Conservation (phyloP, 2,888 invertebrate genomes). For the Drosophila testacea region DNA sequence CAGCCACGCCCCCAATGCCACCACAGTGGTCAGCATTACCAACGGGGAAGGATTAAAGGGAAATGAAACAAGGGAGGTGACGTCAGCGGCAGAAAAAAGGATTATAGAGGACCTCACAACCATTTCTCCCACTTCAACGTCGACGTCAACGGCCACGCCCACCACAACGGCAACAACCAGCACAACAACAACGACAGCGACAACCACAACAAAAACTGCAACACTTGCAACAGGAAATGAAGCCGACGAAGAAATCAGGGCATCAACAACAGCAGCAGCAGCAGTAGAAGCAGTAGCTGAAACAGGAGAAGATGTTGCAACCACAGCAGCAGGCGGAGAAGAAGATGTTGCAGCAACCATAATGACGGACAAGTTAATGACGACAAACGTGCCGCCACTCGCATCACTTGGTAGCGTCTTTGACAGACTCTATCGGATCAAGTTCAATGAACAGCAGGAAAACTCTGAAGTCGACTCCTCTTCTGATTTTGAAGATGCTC, state of each 20-base stretch:
- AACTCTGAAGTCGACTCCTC: constrained; percentile 8
- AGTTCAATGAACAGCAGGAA: constrained; percentile 68
- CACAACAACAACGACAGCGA: constrained; percentile 63
- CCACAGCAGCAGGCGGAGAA: neutral
- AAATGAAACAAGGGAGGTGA: constrained; percentile 40
- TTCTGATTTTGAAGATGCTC: constrained; percentile 9
- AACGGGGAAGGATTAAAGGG: constrained; percentile 27
- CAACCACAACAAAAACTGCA: constrained; percentile 31
- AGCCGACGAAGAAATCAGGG: constrained; percentile 15
- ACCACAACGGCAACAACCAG: constrained; percentile 73
- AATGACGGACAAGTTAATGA: constrained; percentile 42
- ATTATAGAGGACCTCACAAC: neutral
- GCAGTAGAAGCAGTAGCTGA: neutral
- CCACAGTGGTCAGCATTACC: constrained; percentile 30
- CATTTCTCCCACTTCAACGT: constrained; percentile 16
- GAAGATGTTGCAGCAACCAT: constrained; percentile 9
- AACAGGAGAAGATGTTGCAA: neutral
- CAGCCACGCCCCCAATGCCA: constrained; percentile 36
- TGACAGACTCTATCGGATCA: constrained; percentile 82
- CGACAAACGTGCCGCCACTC: constrained; percentile 54
- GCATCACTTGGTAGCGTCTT: constrained; percentile 60
- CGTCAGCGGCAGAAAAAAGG: constrained; percentile 21
- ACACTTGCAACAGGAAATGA: constrained; percentile 50
- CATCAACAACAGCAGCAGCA: constrained; percentile 43
- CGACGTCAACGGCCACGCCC: constrained; percentile 74